Evolutionary conservation across 2,113 vertebrate species (phyloP).

Genomic region (Brienomyrus brachyistius): DNA sequence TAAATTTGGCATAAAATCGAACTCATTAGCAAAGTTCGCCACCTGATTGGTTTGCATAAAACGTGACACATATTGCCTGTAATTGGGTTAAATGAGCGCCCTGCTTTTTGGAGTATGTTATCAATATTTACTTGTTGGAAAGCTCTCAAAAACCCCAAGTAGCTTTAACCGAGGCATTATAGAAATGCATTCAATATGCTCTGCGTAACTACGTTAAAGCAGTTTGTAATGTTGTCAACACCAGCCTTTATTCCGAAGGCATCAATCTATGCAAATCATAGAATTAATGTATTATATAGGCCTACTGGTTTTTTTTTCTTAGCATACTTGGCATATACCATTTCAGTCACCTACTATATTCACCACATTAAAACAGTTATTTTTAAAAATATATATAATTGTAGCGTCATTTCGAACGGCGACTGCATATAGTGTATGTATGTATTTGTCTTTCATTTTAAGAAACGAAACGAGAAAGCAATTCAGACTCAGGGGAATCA

Average conservation of each 20-base stretch:
- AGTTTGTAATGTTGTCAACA: not conserved
- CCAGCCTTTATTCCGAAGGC: not conserved
- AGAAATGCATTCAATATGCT: conserved; percentile 30
- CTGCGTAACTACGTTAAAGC: not conserved
- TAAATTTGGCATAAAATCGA: conserved; percentile 99
- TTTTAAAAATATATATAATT: conserved; percentile 52
- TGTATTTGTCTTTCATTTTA: conserved; percentile 43
- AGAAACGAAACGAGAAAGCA: conserved; percentile 25
- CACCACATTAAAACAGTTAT: conserved; percentile 47
- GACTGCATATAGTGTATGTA: conserved; percentile 38
- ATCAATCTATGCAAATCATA: not conserved
- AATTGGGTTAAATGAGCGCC: conserved; percentile 90
- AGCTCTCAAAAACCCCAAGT: not conserved
- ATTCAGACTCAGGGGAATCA: conserved; percentile 59
- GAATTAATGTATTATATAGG: not conserved
- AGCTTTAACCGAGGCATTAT: not conserved
- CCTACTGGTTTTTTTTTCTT: not conserved
- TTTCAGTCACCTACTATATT: not conserved
- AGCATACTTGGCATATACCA: not conserved
- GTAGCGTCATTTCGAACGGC: conserved; percentile 56
- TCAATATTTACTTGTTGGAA: conserved; percentile 42
- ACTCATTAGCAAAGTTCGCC: conserved; percentile 94
- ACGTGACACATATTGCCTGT: conserved; percentile 80
- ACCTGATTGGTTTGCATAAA: conserved; percentile 93
- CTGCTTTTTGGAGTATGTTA: conserved; percentile 54